These are phyloP conservation scores for Gadopsis marmoratus DNA, from an alignment of 2,797 vertebrate species.

Conservation along the genomic window DNA sequence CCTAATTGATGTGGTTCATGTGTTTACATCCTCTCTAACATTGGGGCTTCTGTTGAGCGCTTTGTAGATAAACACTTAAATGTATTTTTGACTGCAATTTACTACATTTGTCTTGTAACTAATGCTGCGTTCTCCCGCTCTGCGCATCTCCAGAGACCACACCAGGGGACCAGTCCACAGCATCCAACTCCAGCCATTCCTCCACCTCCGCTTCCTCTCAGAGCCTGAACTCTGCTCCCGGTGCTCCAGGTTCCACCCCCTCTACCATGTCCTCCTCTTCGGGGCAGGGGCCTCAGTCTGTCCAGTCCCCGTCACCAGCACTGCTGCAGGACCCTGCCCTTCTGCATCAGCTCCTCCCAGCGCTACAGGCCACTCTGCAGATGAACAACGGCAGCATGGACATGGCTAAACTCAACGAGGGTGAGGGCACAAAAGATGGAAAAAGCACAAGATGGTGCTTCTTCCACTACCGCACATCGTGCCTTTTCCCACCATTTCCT, in stretches of 20 bases:
- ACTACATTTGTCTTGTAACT: not conserved
- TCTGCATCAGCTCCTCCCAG: conserved; percentile 96
- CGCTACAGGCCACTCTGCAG: conserved; percentile 97
- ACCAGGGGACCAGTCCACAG: conserved; percentile 91
- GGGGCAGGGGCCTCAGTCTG: conserved; percentile 88
- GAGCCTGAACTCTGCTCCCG: conserved; percentile 77
- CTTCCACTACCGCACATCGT: not conserved
- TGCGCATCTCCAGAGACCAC: conserved; percentile 86
- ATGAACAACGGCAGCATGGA: conserved; percentile 98
- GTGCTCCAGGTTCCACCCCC: conserved; percentile 82
- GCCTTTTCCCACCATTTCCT: not conserved
- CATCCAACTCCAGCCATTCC: conserved; percentile 85
- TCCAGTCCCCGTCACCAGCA: conserved; percentile 85
- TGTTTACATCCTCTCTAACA: not conserved
- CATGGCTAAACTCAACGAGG: conserved; percentile 98
- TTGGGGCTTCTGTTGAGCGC: not conserved
- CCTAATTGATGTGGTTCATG: not conserved
- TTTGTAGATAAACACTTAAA: not conserved
- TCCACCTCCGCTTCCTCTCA: conserved; percentile 90
- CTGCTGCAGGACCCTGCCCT: conserved; percentile 98
- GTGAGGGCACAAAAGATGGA: conserved; percentile 78
- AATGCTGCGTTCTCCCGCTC: not conserved
- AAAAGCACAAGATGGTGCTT: not conserved
- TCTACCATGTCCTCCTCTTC: conserved; percentile 83
- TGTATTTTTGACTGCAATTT: not conserved